A percentile compares a stretch with the other conserved stretches of the same genome.
Conservation (phyloP, 2,113 vertebrate genomes). For the Vidua chalybeata region DNA sequence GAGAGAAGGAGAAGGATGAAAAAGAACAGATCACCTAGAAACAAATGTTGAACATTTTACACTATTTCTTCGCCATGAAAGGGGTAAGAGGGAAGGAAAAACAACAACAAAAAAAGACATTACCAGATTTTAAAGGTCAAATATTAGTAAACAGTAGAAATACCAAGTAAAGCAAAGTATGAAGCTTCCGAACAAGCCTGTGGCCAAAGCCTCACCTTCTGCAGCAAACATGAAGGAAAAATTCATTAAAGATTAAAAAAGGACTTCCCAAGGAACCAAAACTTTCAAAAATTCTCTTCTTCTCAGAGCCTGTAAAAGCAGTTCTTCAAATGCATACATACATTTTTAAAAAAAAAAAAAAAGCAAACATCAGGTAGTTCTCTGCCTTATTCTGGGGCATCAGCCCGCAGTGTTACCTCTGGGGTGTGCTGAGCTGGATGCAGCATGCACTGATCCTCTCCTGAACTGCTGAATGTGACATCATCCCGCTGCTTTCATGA, state of each 20-base stretch:
- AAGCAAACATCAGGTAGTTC: background rate
- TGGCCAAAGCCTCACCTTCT: background rate
- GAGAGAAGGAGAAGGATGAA: background rate
- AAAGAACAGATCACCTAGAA: constrained; percentile 40
- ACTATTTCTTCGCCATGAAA: background rate
- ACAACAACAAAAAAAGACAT: background rate
- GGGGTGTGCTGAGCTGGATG: background rate
- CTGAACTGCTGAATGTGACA: background rate
- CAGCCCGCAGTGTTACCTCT: background rate
- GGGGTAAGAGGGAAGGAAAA: background rate
- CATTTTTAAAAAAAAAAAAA: background rate
- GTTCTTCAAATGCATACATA: background rate
- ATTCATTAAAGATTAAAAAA: background rate
- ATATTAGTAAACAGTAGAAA: background rate
- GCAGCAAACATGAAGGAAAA: background rate
- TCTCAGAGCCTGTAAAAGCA: background rate
- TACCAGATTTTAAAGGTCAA: background rate
- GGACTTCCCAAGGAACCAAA: background rate
- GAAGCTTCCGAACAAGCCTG: background rate
- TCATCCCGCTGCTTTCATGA: background rate
- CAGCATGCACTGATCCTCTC: background rate
- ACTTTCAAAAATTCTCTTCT: background rate
- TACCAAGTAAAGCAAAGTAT: background rate
- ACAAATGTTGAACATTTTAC: background rate
- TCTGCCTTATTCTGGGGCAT: background rate